These are phyloP conservation scores for Alces alces DNA, from an alignment of 2,113 vertebrate genomes.

Conservation along the genomic window DNA sequence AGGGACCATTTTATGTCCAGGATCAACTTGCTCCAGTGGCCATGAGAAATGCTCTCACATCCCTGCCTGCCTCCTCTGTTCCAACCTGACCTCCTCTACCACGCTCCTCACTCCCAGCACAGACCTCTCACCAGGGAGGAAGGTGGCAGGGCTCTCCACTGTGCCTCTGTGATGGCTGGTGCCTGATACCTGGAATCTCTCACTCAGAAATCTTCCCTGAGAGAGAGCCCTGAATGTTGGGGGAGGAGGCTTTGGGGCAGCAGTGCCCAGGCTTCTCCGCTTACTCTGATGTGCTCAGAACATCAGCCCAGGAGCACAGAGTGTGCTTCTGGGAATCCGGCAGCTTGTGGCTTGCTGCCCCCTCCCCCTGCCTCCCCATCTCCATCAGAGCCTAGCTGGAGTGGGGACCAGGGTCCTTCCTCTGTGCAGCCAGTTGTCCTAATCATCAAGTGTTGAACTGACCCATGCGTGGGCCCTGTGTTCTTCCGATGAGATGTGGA, in stretches of 20 bases:
- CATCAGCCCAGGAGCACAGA: background rate
- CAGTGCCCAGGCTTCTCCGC: fast-evolving
- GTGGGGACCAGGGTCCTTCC: background rate
- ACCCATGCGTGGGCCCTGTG: background rate
- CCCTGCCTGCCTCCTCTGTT: background rate
- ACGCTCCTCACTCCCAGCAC: background rate
- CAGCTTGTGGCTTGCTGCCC: background rate
- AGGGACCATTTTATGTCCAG: background rate
- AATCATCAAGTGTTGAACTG: background rate
- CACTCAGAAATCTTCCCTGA: background rate
- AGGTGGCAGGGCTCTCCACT: background rate
- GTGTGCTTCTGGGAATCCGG: background rate
- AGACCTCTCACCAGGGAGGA: background rate
- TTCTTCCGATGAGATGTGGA: background rate
- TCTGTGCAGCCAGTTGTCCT: background rate
- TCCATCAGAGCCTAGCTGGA: background rate
- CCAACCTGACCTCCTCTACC: background rate
- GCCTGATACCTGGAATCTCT: background rate
- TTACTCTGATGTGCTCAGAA: no score
- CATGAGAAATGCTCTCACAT: fast-evolving
- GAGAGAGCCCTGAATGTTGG: background rate
- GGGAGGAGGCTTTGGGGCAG: background rate
- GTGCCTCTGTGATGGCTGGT: background rate
- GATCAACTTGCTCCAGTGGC: background rate
- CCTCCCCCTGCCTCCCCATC: background rate